These are phyloP conservation scores for Epizoanthus rinbou DNA, from an alignment of 92 coral and sea anemone species.

Conservation along the genomic window DNA sequence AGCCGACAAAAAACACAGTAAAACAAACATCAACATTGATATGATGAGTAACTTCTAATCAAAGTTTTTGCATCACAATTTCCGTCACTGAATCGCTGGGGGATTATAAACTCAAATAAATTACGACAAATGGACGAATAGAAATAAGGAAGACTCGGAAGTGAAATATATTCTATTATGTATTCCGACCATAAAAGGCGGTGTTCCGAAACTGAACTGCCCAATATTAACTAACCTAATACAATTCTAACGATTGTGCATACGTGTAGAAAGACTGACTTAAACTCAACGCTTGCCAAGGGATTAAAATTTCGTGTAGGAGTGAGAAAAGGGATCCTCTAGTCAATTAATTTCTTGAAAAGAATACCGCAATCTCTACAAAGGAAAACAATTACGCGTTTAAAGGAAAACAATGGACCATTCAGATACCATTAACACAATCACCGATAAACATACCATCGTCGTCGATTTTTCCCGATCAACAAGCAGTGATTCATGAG, in stretches of 20 bases:
- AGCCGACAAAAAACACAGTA: no score
- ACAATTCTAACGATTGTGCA: background rate
- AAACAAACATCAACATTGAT: no score
- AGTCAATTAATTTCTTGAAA: slow-evolving; percentile 11
- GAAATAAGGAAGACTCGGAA: background rate
- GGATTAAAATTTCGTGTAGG: background rate
- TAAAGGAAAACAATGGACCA: background rate
- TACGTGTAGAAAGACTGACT: background rate
- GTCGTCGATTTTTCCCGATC: slow-evolving; percentile 20
- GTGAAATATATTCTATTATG: background rate
- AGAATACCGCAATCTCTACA: slow-evolving; percentile 1
- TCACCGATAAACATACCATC: slow-evolving; percentile 20
- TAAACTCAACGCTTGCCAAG: background rate
- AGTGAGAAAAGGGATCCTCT: background rate
- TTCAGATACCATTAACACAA: background rate
- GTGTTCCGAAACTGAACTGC: background rate
- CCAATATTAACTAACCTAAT: slow-evolving; percentile 12
- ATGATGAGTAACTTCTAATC: no score
- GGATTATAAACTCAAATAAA: slow-evolving; percentile 1
- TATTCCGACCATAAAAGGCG: slow-evolving; percentile 14
- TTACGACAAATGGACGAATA: background rate
- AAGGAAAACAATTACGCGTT: slow-evolving; percentile 6
- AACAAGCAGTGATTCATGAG: slow-evolving; percentile 39
- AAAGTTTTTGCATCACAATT: no score
- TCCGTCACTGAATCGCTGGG: no score